Conservation (phyloP, 1,140 invertebrate species). For the Drosophila orosa region DNA sequence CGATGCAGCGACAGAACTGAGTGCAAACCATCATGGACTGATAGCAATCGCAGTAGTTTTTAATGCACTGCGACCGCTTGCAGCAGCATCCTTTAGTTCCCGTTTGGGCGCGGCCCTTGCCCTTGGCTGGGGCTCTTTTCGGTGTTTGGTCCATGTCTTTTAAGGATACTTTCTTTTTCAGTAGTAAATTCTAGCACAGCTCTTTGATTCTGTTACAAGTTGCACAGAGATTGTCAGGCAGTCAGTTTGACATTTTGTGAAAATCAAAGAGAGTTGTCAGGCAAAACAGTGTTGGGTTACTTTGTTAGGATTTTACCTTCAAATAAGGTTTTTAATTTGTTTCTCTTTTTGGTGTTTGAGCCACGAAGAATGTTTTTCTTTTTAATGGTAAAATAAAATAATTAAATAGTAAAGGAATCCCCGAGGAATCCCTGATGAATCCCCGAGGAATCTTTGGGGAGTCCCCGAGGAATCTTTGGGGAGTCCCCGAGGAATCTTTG, state of each 20-base stretch:
- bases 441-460: too few relatives aligned
- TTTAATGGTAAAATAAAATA: too few relatives aligned
- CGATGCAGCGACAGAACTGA: slow-evolving; percentile 58
- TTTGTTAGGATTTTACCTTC: not conserved
- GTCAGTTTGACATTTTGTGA: not conserved
- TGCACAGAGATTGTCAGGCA: not conserved
- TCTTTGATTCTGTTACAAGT: not conserved
- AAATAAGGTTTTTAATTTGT: not conserved
- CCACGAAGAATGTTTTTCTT: too few relatives aligned
- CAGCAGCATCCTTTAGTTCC: slow-evolving; percentile 60
- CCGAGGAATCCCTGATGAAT: too few relatives aligned
- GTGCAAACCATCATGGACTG: slow-evolving; percentile 67
- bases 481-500: too few relatives aligned
- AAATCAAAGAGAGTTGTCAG: not conserved
- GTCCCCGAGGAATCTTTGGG: too few relatives aligned
- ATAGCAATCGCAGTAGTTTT: slow-evolving; percentile 75
- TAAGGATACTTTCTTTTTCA: not conserved
- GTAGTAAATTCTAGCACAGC: too few relatives aligned
- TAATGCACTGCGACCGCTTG: slow-evolving; percentile 71
- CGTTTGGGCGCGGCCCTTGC: slow-evolving; percentile 14
- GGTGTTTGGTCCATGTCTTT: not conserved
- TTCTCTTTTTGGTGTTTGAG: too few relatives aligned
- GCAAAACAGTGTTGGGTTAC: not conserved
- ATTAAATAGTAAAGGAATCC: too few relatives aligned
- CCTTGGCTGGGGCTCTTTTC: not conserved